Evolutionary conservation across 2,113 vertebrate genomes (phyloP).

Genomic region (Pogonocichla stellata): DNA sequence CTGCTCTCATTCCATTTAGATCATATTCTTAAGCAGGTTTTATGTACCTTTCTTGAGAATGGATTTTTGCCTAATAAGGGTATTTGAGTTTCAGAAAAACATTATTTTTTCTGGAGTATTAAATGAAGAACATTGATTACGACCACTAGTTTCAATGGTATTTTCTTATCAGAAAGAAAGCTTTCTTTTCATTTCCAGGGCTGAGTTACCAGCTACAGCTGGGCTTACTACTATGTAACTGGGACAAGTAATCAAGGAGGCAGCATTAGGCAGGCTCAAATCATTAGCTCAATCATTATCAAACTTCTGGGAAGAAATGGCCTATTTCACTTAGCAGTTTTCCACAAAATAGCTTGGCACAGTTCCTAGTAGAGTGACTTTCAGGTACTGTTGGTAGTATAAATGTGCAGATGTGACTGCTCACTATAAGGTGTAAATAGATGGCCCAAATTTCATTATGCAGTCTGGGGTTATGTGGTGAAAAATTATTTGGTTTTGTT

Average conservation of each 20-base stretch:
- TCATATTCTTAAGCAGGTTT: background rate
- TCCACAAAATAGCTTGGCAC: background rate
- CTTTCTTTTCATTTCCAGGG: background rate
- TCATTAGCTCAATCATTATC: background rate
- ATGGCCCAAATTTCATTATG: background rate
- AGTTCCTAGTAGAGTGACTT: background rate
- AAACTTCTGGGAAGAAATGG: background rate
- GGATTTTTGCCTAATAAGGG: background rate
- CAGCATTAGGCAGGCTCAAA: background rate
- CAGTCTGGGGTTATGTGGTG: background rate
- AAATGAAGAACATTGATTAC: background rate
- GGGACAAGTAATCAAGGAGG: background rate
- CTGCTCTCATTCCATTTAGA: background rate
- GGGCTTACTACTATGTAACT: background rate
- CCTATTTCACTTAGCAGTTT: background rate
- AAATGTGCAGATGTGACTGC: background rate
- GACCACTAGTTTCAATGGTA: background rate
- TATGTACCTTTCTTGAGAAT: background rate
- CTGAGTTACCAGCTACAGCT: background rate
- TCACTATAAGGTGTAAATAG: background rate
- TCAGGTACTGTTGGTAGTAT: background rate
- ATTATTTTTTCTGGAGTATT: background rate
- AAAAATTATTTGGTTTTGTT: background rate
- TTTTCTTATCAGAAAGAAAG: background rate
- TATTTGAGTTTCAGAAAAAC: background rate